phyloP scores from a whole-genome alignment of 2,797 vertebrate species.

The Gobionotothen gibberifrons region DNA sequence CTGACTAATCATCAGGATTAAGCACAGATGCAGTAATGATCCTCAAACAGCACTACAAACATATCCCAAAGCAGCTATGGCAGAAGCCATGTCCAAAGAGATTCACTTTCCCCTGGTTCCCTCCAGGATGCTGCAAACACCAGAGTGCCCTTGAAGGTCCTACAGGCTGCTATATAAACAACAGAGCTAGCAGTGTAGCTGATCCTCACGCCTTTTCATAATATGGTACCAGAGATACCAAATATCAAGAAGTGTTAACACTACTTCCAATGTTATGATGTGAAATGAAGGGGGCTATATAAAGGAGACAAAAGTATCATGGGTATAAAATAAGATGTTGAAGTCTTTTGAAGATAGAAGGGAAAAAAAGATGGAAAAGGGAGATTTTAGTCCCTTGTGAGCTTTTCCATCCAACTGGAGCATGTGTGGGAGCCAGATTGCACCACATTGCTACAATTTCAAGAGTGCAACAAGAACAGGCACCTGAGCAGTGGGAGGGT shows the following conservation, averaged over 20 bases:
- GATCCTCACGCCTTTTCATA: slow-evolving; percentile 55
- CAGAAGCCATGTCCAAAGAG: slow-evolving; percentile 16
- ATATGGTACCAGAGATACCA: slow-evolving; percentile 54
- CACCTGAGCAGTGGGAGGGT: slow-evolving; percentile 66
- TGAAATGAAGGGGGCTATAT: slow-evolving; percentile 13
- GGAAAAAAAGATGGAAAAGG: not conserved
- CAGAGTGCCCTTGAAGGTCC: slow-evolving; percentile 41
- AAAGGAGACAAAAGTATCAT: not conserved
- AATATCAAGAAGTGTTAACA: slow-evolving; percentile 35
- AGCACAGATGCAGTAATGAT: slow-evolving; percentile 47
- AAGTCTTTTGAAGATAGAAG: not conserved
- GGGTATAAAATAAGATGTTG: not conserved
- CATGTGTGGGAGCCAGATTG: slow-evolving; percentile 65
- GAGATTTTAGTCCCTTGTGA: slow-evolving; percentile 14
- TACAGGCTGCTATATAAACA: slow-evolving; percentile 60
- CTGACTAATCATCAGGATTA: slow-evolving; percentile 23
- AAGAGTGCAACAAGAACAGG: slow-evolving; percentile 61
- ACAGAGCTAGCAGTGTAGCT: slow-evolving; percentile 10
- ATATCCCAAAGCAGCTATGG: slow-evolving; percentile 1
- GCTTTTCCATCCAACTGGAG: slow-evolving; percentile 37
- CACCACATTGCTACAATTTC: slow-evolving; percentile 34
- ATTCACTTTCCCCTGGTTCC: slow-evolving; percentile 16
- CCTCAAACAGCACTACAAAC: slow-evolving; percentile 8
- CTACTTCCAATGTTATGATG: slow-evolving; percentile 7
- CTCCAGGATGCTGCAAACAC: slow-evolving; percentile 29